phyloP scores from a whole-genome alignment of 2,797 vertebrate species.

The Salmo trutta region DNA sequence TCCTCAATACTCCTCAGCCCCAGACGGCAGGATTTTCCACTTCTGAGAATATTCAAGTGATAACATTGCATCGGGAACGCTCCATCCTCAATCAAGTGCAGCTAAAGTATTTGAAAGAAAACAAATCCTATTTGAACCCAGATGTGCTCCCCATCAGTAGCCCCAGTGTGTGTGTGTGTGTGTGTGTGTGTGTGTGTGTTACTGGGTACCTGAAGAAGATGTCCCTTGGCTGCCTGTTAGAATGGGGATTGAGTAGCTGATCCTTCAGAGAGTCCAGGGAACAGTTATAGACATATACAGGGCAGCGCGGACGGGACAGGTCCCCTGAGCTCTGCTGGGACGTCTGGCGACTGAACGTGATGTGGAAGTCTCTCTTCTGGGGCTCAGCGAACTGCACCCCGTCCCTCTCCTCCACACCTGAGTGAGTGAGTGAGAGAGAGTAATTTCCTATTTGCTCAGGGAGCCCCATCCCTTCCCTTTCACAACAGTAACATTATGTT shows the following conservation, averaged over 20 bases:
- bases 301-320: slow-evolving; percentile 81
- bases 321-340: slow-evolving; percentile 80
- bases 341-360: slow-evolving; percentile 78
- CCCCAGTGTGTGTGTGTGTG: too few species aligned
- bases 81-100: background rate
- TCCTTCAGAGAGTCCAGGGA: slow-evolving; percentile 88
- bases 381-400: slow-evolving; percentile 78
- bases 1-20: background rate
- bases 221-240: slow-evolving; percentile 80
- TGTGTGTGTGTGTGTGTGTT: too few species aligned
- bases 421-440: background rate
- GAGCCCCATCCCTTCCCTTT: too few species aligned
- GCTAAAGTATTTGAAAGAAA: background rate
- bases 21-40: background rate
- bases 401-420: slow-evolving; percentile 74
- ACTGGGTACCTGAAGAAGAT: slow-evolving; percentile 85
- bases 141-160: background rate
- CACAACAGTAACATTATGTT: too few species aligned
- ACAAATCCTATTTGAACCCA: background rate
- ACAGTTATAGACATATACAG: slow-evolving; percentile 94
- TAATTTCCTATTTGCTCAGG: background rate
- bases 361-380: slow-evolving; percentile 72
- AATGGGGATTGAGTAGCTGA: slow-evolving; percentile 83
- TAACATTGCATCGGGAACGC: too few species aligned
- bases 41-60: background rate